phyloP scores from a whole-genome alignment of 1,140 invertebrate species.

The Latrodectus geometricus region DNA sequence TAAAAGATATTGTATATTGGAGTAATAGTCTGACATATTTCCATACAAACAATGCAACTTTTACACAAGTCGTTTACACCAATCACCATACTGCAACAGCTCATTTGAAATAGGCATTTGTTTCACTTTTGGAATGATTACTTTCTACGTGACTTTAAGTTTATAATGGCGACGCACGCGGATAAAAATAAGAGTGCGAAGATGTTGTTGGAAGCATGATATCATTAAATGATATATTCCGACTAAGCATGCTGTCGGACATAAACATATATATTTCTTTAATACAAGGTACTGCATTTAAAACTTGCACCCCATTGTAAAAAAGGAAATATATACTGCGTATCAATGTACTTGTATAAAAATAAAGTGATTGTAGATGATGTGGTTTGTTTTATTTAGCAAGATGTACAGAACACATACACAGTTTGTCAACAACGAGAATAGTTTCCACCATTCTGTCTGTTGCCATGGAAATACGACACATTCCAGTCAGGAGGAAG shows the following conservation, averaged over 20 bases:
- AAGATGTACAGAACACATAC: too few species aligned
- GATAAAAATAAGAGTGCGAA: neutral
- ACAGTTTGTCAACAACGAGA: too few species aligned
- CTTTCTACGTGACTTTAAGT: neutral
- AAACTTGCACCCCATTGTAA: neutral
- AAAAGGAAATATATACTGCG: neutral
- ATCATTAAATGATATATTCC: neutral
- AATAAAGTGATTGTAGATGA: neutral
- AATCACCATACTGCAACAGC: neutral
- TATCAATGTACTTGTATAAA: neutral
- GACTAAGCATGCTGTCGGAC: neutral
- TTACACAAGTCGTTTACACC: neutral
- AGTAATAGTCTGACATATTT: too few species aligned
- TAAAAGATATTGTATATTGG: too few species aligned
- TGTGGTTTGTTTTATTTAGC: too few species aligned
- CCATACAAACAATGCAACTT: neutral
- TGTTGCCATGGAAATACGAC: too few species aligned
- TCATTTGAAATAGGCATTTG: neutral
- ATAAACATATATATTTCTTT: neutral
- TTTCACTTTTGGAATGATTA: neutral
- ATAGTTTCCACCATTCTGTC: too few species aligned
- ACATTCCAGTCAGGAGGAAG: too few species aligned
- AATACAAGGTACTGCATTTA: conserved; percentile 1
- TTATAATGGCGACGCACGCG: neutral
- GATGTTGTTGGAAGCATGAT: neutral